Evolutionary conservation across 2,113 vertebrate species (phyloP), one percentile per base, ranked within the genome.

Genomic region (Anser cygnoides): DNA sequence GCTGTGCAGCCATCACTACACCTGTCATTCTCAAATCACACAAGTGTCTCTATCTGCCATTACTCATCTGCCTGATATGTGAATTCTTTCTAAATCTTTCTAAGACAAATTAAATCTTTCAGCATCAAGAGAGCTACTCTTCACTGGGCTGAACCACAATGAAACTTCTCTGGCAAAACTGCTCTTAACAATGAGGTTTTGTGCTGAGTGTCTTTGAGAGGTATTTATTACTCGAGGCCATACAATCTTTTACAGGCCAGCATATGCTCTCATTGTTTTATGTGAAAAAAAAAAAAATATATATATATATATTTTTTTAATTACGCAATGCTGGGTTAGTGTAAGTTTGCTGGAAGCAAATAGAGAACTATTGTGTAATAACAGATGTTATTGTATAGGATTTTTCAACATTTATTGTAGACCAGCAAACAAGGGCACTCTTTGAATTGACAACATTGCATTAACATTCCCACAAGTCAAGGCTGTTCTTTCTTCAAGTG

Each of bases 181-280:
- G 75, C 92, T 97, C 46, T 76, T 96, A 96, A 99, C 98, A 99
- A 98, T 98, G 97, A 97, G 74, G 97, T 96, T 98, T 98, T 98
- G 98, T 99, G 92, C 91, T 91, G 84, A 96, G 95, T 97, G 95
- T 98, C 97, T 98, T 95, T 94, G 89, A 95, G 95, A 97, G 96
- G 97, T 98, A 97, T 98, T 96, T 95, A 97, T 90, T 92, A 97
- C 98, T 97, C 57, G 72, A 97, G 98, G 98, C 95, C 95, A 98
- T 97, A 92, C 94, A 97, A 75, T 90, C 89, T 95, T 94, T 97
- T 94, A 96, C 67, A 94, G 97, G 97, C 96, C 86, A 97, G 95
- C 91, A 94, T 97, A 97, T 79, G 28, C 95, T 97, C 59, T 96
- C 97, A 97, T 97, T 98, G 98, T 98, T 98, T 98, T 95, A 82